Conservation (phyloP, 2,113 vertebrate genomes). For the Sinocyclocheilus anshuiensis region DNA sequence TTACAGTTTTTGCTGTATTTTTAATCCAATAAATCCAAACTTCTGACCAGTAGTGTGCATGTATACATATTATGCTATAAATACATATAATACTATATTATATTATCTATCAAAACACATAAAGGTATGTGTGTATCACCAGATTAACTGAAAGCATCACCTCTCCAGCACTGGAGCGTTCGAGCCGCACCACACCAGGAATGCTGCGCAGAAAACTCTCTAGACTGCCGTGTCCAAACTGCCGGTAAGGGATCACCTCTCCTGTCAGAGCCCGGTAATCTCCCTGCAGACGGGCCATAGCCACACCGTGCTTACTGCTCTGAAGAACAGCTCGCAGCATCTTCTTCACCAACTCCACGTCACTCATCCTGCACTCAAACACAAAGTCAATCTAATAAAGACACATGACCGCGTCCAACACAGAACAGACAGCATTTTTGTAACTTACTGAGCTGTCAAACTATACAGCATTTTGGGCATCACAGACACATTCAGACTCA, state of each 20-base stretch:
- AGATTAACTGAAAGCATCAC: constrained; percentile 66
- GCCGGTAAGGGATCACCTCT: constrained; percentile 82
- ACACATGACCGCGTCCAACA: neutral
- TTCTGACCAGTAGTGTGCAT: neutral
- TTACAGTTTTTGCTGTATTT: neutral
- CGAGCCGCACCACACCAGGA: constrained; percentile 83
- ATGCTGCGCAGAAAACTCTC: constrained; percentile 83
- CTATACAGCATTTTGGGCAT: neutral
- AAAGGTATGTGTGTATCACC: neutral
- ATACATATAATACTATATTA: neutral
- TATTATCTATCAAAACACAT: neutral
- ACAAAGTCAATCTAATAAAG: neutral
- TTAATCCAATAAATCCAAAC: neutral
- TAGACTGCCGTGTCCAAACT: constrained; percentile 80
- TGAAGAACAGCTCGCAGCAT: constrained; percentile 87
- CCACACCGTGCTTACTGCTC: constrained; percentile 83
- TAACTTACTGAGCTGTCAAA: neutral
- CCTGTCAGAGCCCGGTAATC: constrained; percentile 86
- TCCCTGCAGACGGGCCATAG: constrained; percentile 76
- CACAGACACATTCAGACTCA: neutral
- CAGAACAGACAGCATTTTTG: neutral
- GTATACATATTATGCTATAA: neutral
- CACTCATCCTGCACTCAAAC: constrained; percentile 77
- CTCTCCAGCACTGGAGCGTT: constrained; percentile 75
- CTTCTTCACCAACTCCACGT: constrained; percentile 81